Percentiles rank a stretch among this genome's conserved stretches.
phyloP scores from a whole-genome alignment of 1,140 invertebrate genomes.

The Drosophila sp. region DNA sequence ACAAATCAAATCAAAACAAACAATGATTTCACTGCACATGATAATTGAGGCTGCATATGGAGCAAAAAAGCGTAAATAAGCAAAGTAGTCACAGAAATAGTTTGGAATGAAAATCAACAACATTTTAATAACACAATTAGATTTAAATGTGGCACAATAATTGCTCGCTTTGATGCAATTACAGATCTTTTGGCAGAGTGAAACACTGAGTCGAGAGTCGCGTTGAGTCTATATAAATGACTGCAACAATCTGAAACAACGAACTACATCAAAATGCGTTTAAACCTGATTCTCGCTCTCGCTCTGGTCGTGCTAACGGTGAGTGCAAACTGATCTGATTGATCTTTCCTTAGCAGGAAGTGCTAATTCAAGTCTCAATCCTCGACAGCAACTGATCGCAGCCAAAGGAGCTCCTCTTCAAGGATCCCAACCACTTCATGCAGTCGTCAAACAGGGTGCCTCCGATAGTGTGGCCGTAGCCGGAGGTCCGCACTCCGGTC shows the following conservation, averaged over 20 bases:
- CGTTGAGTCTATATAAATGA: conserved; percentile 55
- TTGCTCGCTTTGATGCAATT: conserved; percentile 45
- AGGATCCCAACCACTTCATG: conserved; percentile 26
- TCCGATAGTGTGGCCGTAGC: conserved; percentile 3
- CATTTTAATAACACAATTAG: conserved; percentile 57
- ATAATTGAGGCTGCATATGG: conserved; percentile 43
- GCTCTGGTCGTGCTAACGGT: conserved; percentile 59
- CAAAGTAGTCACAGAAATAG: conserved; percentile 7
- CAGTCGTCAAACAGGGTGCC: neutral
- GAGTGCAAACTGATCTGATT: neutral
- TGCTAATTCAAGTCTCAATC: neutral
- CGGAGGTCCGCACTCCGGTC: conserved; percentile 26
- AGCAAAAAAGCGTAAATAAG: conserved; percentile 28
- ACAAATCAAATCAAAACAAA: conserved; percentile 5
- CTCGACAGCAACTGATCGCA: conserved; percentile 34
- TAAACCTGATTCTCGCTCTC: conserved; percentile 53
- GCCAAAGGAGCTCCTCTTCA: conserved; percentile 18
- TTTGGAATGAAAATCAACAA: conserved; percentile 28
- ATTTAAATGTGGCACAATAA: conserved; percentile 61
- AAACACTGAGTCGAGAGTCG: neutral
- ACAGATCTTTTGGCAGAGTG: neutral
- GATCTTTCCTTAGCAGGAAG: neutral
- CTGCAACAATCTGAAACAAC: conserved; percentile 49
- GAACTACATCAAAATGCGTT: conserved; percentile 56
- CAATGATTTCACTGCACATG: conserved; percentile 51